Conservation (phyloP, 2,797 vertebrate species). For the Hydrocynus forskahlii region DNA sequence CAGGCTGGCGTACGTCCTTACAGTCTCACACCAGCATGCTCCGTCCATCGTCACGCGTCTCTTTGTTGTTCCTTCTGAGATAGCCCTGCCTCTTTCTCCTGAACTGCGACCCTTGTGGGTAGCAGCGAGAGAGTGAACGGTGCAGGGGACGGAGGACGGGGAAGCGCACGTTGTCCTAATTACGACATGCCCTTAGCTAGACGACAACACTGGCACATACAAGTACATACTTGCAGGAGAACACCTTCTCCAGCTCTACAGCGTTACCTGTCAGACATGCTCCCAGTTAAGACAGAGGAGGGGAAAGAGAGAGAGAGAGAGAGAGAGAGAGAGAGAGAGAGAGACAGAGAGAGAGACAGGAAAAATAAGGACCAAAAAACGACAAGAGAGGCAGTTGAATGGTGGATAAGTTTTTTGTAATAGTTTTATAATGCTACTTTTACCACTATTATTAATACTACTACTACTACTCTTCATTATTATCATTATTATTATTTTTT, state of each 20-base stretch:
- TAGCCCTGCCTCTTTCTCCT: conserved; percentile 22
- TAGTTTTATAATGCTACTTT: neutral
- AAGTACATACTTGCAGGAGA: conserved; percentile 78
- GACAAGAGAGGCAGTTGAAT: neutral
- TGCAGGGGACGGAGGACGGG: conserved; percentile 69
- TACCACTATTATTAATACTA: no score
- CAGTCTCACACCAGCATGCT: conserved; percentile 9
- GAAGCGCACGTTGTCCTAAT: conserved; percentile 79
- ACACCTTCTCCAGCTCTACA: conserved; percentile 75
- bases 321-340: neutral
- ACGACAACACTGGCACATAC: conserved; percentile 74
- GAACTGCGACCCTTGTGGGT: conserved; percentile 45
- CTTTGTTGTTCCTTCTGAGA: conserved; percentile 23
- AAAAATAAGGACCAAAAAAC: neutral
- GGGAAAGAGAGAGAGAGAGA: neutral
- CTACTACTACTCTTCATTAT: no score
- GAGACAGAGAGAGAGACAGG: neutral
- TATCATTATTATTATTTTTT: no score
- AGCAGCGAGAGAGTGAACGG: conserved; percentile 63
- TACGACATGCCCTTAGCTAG: conserved; percentile 79
- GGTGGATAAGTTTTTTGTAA: neutral
- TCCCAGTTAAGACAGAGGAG: conserved; percentile 1
- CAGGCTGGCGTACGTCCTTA: conserved; percentile 19
- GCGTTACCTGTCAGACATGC: conserved; percentile 69
- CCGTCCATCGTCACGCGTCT: conserved; percentile 21